Base-by-base conservation (phyloP, 1,140 invertebrate genomes). In the Melipona quadrifasciata region DNA sequence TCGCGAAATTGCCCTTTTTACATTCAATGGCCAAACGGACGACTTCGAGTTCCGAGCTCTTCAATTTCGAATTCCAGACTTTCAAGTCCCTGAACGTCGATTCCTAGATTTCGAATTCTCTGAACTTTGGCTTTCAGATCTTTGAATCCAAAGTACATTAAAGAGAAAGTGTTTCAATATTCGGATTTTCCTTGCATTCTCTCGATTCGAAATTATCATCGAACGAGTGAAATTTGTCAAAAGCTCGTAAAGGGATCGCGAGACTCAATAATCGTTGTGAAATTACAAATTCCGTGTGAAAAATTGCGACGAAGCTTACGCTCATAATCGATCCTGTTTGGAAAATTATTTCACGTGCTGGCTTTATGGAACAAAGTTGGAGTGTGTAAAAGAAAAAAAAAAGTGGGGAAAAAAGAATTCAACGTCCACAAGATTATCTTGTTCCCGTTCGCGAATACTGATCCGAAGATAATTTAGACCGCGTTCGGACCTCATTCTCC, bases 1-100 rank as follows among this genome's bases (percentile, higher is more conserved):
- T 55, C 74, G 55, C 53, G 34, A 80, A 70, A 80, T 80, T 61
- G 14, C 34, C 6, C 53, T 47, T 71, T 55, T 80, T 58, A n/a
- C n/a, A 39, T 55, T 16, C 51, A 11, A 58, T 57, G 57, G 57
- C 67, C 31, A 57, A 39, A 53, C 78, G 39, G 39, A 39, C 39
- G 6, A 39, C 39, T 39, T 39, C 39, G 39, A 47, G 39, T 47
- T 47, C 39, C 39, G 8, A 47, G 39, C 8, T 47, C 8, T 47
- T 47, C 39, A 47, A 8, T 47, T 8, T 47, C 39, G 39, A 47
- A 47, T 47, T 47, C 39, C 8, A 47, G 39, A 47, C 39, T 47
- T 47, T 11, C 8, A 47, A 47, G 8, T 47, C 39, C 39, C 8
- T 47, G 39, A 10, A 47, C 8, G 10, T 47, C 39, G 39, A 47